Percentiles rank a stretch among this genome's conserved stretches.
Conservation (phyloP, 1,140 invertebrate species). For the Dufourea novaeangliae region DNA sequence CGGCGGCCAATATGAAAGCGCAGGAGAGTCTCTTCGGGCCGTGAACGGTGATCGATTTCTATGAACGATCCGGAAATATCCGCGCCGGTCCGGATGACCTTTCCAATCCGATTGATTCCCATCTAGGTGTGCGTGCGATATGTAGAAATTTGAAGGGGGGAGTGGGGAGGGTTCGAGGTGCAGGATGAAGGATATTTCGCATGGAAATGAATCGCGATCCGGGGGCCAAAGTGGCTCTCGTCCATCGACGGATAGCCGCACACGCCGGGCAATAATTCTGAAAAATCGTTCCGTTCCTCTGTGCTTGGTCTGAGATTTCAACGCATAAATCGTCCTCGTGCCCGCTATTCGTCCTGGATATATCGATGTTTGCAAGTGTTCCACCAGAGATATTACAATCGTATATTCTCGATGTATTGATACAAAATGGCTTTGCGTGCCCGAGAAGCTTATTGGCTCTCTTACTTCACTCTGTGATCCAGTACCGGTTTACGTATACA, state of each 20-base stretch:
- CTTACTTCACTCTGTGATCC: background rate
- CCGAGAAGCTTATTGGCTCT: background rate
- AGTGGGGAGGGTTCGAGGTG: background rate
- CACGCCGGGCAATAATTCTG: slow-evolving; percentile 54
- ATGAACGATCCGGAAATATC: slow-evolving; percentile 23
- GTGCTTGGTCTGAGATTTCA: slow-evolving; percentile 26
- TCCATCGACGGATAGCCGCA: slow-evolving; percentile 26
- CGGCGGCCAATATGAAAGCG: slow-evolving; percentile 7
- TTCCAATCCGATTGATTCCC: slow-evolving; percentile 51
- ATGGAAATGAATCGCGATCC: slow-evolving; percentile 61
- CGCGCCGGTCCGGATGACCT: slow-evolving; percentile 11
- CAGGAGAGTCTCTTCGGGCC: slow-evolving; percentile 22
- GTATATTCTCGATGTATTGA: slow-evolving; percentile 34
- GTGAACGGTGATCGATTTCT: slow-evolving; percentile 15
- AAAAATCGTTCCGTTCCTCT: slow-evolving; percentile 52
- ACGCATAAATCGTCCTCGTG: slow-evolving; percentile 50
- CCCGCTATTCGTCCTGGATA: slow-evolving; percentile 7
- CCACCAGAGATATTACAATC: slow-evolving; percentile 27
- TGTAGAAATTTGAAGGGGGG: background rate
- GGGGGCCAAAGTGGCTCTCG: slow-evolving; percentile 40
- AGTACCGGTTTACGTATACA: no score
- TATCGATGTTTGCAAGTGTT: slow-evolving; percentile 40
- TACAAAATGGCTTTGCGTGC: slow-evolving; percentile 22
- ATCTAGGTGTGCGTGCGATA: background rate
- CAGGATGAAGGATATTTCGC: slow-evolving; percentile 36